Conservation (phyloP, 2,888 invertebrate species). For the Drosophila prolongata region DNA sequence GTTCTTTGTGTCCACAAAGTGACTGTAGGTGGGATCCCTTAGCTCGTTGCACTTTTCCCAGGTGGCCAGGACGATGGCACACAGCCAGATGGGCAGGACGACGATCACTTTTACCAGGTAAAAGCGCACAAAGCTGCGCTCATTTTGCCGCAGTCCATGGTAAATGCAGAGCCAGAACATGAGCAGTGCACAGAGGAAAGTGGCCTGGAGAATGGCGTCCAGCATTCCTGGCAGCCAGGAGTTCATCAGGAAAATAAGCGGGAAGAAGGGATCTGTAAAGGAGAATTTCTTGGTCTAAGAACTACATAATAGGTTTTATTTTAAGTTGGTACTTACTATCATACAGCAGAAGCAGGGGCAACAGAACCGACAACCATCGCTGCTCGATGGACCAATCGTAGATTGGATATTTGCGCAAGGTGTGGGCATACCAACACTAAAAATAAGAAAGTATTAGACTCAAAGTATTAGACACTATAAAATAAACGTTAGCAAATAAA, state of each 20-base stretch:
- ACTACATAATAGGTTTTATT: too few relatives aligned
- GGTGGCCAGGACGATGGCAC: slow-evolving; percentile 92
- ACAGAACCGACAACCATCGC: slow-evolving; percentile 95
- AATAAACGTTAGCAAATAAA: too few relatives aligned
- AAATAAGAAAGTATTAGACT: neutral
- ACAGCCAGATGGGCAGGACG: slow-evolving; percentile 94
- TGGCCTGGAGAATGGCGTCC: slow-evolving; percentile 95
- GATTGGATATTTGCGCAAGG: slow-evolving; percentile 93
- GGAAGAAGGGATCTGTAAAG: slow-evolving; percentile 94
- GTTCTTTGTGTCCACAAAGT: slow-evolving; percentile 92
- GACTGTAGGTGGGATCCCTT: slow-evolving; percentile 96
- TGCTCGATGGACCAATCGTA: slow-evolving; percentile 99
- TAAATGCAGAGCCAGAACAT: slow-evolving; percentile 98
- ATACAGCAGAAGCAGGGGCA: slow-evolving; percentile 94
- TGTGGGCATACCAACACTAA: slow-evolving; percentile 97
- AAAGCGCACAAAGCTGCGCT: slow-evolving; percentile 93
- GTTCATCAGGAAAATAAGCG: slow-evolving; percentile 94
- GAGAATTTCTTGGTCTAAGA: neutral
- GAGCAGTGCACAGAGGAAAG: slow-evolving; percentile 93
- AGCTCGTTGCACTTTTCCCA: slow-evolving; percentile 96
- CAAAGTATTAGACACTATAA: neutral
- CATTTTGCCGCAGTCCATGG: slow-evolving; percentile 97
- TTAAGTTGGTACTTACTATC: slow-evolving; percentile 89
- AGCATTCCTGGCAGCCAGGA: slow-evolving; percentile 96
- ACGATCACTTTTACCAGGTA: slow-evolving; percentile 95